These are phyloP conservation scores for Zoanthus gigantus DNA, from an alignment of 92 coral and sea anemone genomes.

Conservation along the genomic window DNA sequence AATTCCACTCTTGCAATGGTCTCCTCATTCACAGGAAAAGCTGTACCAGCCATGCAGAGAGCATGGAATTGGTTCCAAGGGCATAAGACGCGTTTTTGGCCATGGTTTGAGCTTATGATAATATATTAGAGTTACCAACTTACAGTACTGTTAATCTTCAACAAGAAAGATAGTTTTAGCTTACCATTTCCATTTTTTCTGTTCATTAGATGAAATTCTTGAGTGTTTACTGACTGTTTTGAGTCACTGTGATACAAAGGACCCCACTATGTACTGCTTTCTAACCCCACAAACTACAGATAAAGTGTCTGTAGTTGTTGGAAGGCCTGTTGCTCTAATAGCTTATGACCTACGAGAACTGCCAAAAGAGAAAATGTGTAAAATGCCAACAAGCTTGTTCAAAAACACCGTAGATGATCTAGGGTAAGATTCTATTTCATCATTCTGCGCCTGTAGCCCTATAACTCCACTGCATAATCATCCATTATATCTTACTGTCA, in stretches of 20 bases:
- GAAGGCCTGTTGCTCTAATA: conserved; percentile 46
- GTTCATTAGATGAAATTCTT: conserved; percentile 33
- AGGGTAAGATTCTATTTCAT: conserved; percentile 67
- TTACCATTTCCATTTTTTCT: background rate
- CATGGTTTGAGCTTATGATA: background rate
- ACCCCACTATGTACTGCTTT: conserved; percentile 62
- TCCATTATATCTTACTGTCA: too few species aligned
- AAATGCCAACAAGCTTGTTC: conserved; percentile 42
- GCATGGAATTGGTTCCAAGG: too few species aligned
- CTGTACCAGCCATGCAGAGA: too few species aligned
- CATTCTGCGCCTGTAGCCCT: too few species aligned
- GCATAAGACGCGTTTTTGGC: too few species aligned
- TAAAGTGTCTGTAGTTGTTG: conserved; percentile 76
- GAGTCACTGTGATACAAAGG: conserved; percentile 58
- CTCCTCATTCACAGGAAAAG: too few species aligned
- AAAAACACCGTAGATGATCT: conserved; percentile 72
- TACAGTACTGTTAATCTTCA: too few species aligned
- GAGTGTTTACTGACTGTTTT: conserved; percentile 69
- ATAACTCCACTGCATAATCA: too few species aligned
- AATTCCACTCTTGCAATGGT: too few species aligned
- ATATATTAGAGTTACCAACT: background rate
- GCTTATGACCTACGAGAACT: background rate
- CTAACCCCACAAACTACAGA: conserved; percentile 65
- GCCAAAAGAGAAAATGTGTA: conserved; percentile 14
- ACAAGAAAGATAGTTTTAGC: background rate